Evolutionary conservation across 2,888 invertebrate species (phyloP), one percentile per base, ranked within the genome.

Genomic region (Cremastobaeus sp.): DNA sequence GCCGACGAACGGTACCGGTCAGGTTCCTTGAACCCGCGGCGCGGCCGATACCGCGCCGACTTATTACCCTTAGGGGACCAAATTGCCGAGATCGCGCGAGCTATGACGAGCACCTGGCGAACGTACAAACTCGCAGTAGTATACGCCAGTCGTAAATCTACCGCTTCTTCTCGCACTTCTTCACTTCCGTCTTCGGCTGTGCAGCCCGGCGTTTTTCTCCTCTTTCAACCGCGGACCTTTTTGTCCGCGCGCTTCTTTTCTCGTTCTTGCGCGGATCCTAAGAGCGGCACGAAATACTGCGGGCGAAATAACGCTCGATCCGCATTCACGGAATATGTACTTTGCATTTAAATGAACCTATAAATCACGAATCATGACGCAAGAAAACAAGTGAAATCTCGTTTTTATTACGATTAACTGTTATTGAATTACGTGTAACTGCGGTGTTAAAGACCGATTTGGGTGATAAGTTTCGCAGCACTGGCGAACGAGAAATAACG

Each of bases 1-100:
- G 39, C 66, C 78, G 74, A 64, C 66, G 76, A 82, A 82, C 82
- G 82, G 82, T 82, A 82, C 78, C 76, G 78, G 76, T 75, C 68
- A 76, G 75, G 81, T 81, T 81, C 79, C 76, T 80, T 77, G 82
- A 82, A 81, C 82, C 78, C 77, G 70, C 60, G 57, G 57, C 54
- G 47, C 57, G 39, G 66, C 25, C 37, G 65, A 66, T 66, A 65
- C 35, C 50, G 37, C 30, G 62, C 43, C 68, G 47, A 54, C 70
- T 65, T 71, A 70, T 76, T 73, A 73, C 66, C 73, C 65, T 66
- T 47, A 28, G 66, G 52, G 52, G 69, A 72, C 76, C 68, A 70
- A 73, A 76, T 71, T 71, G 71, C 76, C 64, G 62, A 47, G 64
- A 73, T 68, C 72, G 65, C 62, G 59, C 62, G 55, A 65, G 54